These are phyloP conservation scores for Rhinogobius similis DNA, from an alignment of 2,113 vertebrate genomes.

Conservation along the genomic window DNA sequence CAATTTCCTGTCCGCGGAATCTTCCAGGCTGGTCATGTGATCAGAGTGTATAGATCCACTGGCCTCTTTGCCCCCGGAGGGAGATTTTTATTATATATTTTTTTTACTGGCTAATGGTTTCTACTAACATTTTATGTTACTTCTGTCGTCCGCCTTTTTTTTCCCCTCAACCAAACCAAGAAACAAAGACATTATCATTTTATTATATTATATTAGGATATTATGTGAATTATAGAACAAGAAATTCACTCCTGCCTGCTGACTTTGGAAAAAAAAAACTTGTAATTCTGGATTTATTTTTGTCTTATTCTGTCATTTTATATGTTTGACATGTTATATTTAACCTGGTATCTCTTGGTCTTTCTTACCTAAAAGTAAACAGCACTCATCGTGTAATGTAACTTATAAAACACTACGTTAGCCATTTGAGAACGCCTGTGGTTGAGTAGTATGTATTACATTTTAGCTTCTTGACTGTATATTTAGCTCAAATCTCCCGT, in stretches of 20 bases:
- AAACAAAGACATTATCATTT: neutral
- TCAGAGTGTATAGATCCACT: constrained; percentile 71
- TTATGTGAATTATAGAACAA: neutral
- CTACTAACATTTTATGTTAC: constrained; percentile 24
- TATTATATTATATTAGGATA: no score
- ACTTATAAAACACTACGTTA: neutral
- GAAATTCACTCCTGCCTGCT: neutral
- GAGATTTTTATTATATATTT: constrained; percentile 64
- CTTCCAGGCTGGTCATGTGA: constrained; percentile 59
- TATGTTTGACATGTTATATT: neutral
- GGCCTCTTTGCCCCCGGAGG: constrained; percentile 55
- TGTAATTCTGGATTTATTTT: neutral
- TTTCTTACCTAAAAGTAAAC: neutral
- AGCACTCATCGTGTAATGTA: neutral
- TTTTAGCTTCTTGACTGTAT: constrained; percentile 8
- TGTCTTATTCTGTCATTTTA: neutral
- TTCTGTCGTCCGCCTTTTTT: constrained; percentile 33
- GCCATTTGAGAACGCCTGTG: neutral
- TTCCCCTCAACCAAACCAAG: constrained; percentile 24
- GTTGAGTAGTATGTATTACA: neutral
- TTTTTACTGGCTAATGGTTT: constrained; percentile 58
- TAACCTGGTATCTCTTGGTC: neutral
- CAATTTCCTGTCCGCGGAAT: constrained; percentile 29
- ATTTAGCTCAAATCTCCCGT: constrained; percentile 1
- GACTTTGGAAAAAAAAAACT: neutral